Percentiles rank a stretch among this genome's conserved stretches.
Evolutionary conservation across 2,797 vertebrate genomes (phyloP).

Genomic region (Pogonophryne albipinna): DNA sequence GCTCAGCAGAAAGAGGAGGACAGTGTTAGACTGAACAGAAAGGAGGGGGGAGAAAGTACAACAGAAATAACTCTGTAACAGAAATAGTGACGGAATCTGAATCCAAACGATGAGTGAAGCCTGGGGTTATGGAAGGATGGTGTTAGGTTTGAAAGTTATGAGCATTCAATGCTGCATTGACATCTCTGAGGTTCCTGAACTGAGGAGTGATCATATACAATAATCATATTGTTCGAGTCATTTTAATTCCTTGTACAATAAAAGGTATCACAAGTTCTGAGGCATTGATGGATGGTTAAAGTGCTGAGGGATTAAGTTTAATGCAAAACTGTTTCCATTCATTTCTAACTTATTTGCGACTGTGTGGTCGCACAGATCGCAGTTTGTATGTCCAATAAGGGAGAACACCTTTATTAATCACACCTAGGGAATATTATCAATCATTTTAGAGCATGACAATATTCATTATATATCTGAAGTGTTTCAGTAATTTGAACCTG

Average conservation of each 20-base stretch:
- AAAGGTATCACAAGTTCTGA: neutral
- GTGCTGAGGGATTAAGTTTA: neutral
- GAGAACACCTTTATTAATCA: neutral
- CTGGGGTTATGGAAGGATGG: constrained; percentile 1
- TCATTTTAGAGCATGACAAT: neutral
- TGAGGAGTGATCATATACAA: constrained; percentile 37
- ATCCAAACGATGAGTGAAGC: too few relatives aligned
- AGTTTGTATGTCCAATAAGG: neutral
- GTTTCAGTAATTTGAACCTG: neutral
- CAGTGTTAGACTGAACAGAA: constrained; percentile 18
- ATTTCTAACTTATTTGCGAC: neutral
- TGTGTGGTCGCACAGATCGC: neutral
- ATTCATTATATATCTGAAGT: neutral
- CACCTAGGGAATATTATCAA: neutral
- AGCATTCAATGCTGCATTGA: constrained; percentile 49
- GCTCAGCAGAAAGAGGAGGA: constrained; percentile 29
- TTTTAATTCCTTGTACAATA: neutral
- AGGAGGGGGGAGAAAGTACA: constrained; percentile 8
- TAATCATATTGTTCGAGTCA: neutral
- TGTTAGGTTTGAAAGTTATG: constrained; percentile 30
- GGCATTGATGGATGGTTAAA: neutral
- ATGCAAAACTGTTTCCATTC: neutral
- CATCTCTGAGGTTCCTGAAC: constrained; percentile 40
- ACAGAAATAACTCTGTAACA: neutral
- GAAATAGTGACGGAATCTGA: too few relatives aligned